A percentile compares a stretch with the other conserved stretches of the same genome.
Conservation (phyloP, 2,888 invertebrate species). For the Macaria liturata region DNA sequence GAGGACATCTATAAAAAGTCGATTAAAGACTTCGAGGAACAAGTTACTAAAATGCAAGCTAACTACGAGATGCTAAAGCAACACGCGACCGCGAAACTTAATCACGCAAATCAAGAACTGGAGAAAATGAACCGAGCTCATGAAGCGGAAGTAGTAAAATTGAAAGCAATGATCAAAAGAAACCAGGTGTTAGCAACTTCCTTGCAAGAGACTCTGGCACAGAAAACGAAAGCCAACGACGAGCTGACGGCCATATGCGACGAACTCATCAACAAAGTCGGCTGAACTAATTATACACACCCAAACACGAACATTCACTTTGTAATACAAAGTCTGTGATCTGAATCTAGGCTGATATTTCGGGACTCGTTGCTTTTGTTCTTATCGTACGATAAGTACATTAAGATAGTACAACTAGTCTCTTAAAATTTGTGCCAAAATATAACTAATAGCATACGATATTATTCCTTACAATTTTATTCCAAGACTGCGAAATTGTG, state of each 20-base stretch:
- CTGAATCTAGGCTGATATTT: constrained; percentile 47
- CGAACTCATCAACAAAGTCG: constrained; percentile 90
- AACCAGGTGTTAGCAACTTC: constrained; percentile 93
- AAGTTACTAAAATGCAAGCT: constrained; percentile 88
- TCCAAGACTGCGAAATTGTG: constrained; percentile 70
- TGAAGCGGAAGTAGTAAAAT: constrained; percentile 91
- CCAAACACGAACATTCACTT: constrained; percentile 44
- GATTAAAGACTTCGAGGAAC: constrained; percentile 87
- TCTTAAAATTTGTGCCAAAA: constrained; percentile 63
- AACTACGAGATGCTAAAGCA: constrained; percentile 93
- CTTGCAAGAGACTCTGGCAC: constrained; percentile 91
- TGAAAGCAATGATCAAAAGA: constrained; percentile 93
- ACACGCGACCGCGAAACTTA: constrained; percentile 94
- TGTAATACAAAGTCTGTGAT: constrained; percentile 49
- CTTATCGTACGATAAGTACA: constrained; percentile 68
- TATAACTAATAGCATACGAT: constrained; percentile 41
- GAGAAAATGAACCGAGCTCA: constrained; percentile 88
- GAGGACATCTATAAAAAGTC: constrained; percentile 88
- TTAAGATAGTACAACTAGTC: constrained; percentile 54
- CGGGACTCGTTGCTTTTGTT: constrained; percentile 56
- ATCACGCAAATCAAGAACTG: constrained; percentile 89
- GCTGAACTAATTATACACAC: constrained; percentile 55
- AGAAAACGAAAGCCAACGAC: constrained; percentile 94
- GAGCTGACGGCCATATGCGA: constrained; percentile 96
- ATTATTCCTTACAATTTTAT: constrained; percentile 44